Evolutionary conservation across 2,797 vertebrate species (phyloP), one percentile per base, ranked within the genome.

Genomic region (Rhinella marina): DNA sequence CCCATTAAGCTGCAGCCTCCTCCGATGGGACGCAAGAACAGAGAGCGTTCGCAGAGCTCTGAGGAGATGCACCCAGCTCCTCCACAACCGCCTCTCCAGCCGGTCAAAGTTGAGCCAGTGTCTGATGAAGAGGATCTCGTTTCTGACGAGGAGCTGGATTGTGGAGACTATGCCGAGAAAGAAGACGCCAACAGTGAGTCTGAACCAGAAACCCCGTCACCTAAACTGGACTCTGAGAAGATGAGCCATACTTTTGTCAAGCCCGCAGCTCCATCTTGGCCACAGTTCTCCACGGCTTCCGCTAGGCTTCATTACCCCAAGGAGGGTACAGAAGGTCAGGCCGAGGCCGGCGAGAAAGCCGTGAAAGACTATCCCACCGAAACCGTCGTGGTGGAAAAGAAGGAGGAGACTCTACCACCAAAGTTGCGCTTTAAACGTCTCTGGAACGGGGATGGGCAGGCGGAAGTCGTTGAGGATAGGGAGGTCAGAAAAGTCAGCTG

Each of bases 1-100:
- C 92, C 94, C 25, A 95, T 96, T 83, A 95, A 95, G 86, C 91
- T 95, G 0, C 95, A 96, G 57, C 94, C 95, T 0, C 95, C 95
- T 0, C 95, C 95, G 0, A 91, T 85, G 0, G 95, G 95, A 0
- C 86, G 94, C 0, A 95, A 94, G 2, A 92, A 95, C 90, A 76
- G 94, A 0, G 94, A 95, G 81, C 88, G 93, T 52, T 52, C 79
- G 0, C 93, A 92, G 7, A 94, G 92, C n/a, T 86, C 90, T 0
- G 93, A 92, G 72, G 93, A 90, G 1, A n/a, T 88, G 0, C 41
- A 41, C 1, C 86, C 82, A 1, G 16, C 85, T 0, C 68, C 92
- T 0, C 89, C 88, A n/a, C 8, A 87, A 0, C 68, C 88, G 1
- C 57, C 91, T 0, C 86, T 90, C 0, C 85, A 90, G 0, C 87